Base-by-base conservation (phyloP, 2,113 vertebrate genomes). In the Tylochromis polylepis region DNA sequence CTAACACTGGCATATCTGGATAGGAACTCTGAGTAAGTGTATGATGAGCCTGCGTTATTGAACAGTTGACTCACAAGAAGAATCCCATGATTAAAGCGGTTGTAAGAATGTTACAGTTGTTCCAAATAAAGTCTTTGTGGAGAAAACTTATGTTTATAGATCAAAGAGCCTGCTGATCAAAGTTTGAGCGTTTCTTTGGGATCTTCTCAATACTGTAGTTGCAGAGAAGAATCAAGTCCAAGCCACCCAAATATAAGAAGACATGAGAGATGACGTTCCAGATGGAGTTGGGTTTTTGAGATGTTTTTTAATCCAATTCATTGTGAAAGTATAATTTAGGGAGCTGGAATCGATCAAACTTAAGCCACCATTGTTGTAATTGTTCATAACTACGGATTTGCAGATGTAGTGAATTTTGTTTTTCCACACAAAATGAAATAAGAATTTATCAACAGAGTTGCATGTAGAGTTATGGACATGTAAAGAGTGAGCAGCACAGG, bases 111-210 rank as follows among this genome's bases (percentile, higher is more conserved):
- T 36, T 36, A 6, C 34, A 36, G 36, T 36, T 36, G 36, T 36
- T 36, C 36, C 36, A 36, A 36, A 36, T 36, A 36, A 36, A 9
- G 9, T 31, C 31, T 31, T 31, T 31, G 31, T 34, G 31, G 31
- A 34, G 2, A 34, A 34, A 34, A 34, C 6, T 34, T 34, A 34
- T 7, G 31, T 34, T 7, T 34, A 4, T 31, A 31, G 29, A 34
- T 34, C 34, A 34, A 8, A 34, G 34, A 34, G 36, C 36, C 36
- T 9, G 36, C 36, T 36, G 36, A 9, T 36, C 3, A 36, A 9
- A 9, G 36, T 8, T 8, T 36, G 5, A 34, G 2, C 16, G 9
- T 34, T 8, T 62, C 2, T 20, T 3, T 0, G 51, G 20, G 51
- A 55, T 55, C 20, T 2, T 9, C 2, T 51, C 3, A 38, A 3